A percentile compares a stretch with the other conserved stretches of the same genome.
Conservation (phyloP, 2,113 vertebrate species). For the Spheniscus mendiculus region DNA sequence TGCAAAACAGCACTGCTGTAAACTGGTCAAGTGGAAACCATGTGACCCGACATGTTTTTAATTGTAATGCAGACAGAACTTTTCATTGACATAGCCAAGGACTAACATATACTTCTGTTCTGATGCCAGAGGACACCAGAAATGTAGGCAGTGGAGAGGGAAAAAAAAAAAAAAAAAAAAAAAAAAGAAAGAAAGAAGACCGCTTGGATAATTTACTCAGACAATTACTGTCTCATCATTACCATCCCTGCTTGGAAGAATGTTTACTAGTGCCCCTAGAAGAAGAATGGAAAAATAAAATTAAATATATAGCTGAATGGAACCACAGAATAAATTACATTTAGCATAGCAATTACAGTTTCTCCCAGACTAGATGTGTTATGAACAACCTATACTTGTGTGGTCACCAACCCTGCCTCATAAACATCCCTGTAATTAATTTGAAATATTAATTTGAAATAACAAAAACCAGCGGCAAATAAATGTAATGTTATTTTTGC, state of each 20-base stretch:
- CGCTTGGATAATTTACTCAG: conserved; percentile 9
- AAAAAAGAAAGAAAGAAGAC: background rate
- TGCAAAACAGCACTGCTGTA: conserved; percentile 12
- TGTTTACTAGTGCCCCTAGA: conserved; percentile 15
- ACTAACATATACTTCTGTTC: conserved; percentile 30
- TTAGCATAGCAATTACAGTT: conserved; percentile 43
- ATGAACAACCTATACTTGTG: conserved; percentile 5
- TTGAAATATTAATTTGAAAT: conserved; percentile 51
- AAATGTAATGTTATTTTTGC: background rate
- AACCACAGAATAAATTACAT: conserved; percentile 53
- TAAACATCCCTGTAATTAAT: conserved; percentile 45
- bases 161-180: too few species aligned
- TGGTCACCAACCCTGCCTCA: background rate
- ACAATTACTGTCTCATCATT: conserved; percentile 44
- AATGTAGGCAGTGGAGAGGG: background rate
- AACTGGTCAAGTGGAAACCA: conserved; percentile 8
- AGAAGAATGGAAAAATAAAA: conserved; percentile 19
- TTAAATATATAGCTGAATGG: conserved; percentile 6
- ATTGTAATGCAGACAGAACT: background rate
- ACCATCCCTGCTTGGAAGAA: background rate
- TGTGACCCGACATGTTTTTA: background rate
- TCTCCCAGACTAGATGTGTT: conserved; percentile 5
- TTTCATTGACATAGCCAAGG: conserved; percentile 6
- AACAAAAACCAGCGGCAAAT: conserved; percentile 6
- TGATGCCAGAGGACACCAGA: conserved; percentile 45